Evolutionary conservation across 2,888 invertebrate species (phyloP), one percentile per base, ranked within the genome.

Genomic region (Heterodera filipjevi): DNA sequence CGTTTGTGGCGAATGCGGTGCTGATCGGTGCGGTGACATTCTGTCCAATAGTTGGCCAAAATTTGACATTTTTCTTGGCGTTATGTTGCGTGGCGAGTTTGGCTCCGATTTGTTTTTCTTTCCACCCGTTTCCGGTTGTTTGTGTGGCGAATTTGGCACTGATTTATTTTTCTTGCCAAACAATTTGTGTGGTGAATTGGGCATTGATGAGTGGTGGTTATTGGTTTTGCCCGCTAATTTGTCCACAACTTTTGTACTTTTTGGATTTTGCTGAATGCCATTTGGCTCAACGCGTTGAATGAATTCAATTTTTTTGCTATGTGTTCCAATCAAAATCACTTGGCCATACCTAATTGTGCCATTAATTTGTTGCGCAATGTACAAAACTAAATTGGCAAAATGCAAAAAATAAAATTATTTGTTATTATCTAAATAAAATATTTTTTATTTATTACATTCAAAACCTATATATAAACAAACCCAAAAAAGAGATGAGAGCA

Each of bases 211-310:
- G 1, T n/a, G 39, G 39, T 49, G 49, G 3, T 49, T 49, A 10
- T 49, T 19, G 14, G 6, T 49, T 49, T 14, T 16, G 0, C 16
- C 16, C 3, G 49, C 14, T 53, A 12, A 10, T 59, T n/a, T 59
- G 59, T 27, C 27, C 10, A 27, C 27, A 59, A n/a, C 12, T 27
- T 59, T 59, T n/a, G 59, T 59, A 5, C 8, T 8, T 59, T 59
- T 59, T 59, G 76, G 75, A n/a, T 82, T 82, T 79, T 87, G 87
- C 76, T 87, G 86, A 59, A 88, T 85, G 64, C 88, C 88, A 77
- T 88, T 88, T 16, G 84, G 81, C n/a, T 79, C 68, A 44, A 82
- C 82, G 39, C 85, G 81, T n/a, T 83, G 78, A 44, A 81, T 70
- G 27, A 87, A 78, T 6, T 80, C 77, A 82, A 86, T 87, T 77